phyloP scores from a whole-genome alignment of 2,797 vertebrate genomes.

The Pangasius krempfi region DNA sequence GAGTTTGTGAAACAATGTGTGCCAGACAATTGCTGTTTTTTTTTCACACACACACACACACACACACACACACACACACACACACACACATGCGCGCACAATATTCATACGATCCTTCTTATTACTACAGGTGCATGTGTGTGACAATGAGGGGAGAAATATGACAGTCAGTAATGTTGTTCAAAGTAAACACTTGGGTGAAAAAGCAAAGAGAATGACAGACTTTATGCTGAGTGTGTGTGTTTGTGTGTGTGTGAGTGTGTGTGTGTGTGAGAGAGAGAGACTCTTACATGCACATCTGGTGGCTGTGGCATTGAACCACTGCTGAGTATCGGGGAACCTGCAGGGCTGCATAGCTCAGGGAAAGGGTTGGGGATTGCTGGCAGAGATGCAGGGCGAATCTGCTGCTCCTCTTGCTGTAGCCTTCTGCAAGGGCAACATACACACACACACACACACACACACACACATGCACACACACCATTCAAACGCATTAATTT shows the following conservation, averaged over 20 bases:
- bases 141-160: background rate
- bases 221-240: background rate
- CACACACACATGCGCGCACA: background rate
- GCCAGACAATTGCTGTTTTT: background rate
- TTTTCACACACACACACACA: constrained; percentile 8
- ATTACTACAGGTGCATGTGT: constrained; percentile 10
- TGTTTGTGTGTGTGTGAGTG: constrained; percentile 11
- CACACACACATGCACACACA: background rate
- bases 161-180: background rate
- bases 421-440: constrained; percentile 81
- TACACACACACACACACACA: background rate
- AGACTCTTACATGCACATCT: constrained; percentile 71
- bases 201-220: background rate
- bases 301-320: constrained; percentile 78
- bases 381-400: constrained; percentile 90
- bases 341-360: constrained; percentile 87
- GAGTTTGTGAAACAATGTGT: constrained; percentile 15
- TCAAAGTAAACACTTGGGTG: background rate
- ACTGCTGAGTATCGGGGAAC: constrained; percentile 82
- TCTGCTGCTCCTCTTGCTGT: constrained; percentile 87
- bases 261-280: background rate
- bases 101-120: constrained; percentile 19
- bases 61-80: constrained; percentile 18
- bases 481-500: background rate
- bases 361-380: constrained; percentile 97